phyloP scores from a whole-genome alignment of 1,140 invertebrate species.

The Plutomurus gul region DNA sequence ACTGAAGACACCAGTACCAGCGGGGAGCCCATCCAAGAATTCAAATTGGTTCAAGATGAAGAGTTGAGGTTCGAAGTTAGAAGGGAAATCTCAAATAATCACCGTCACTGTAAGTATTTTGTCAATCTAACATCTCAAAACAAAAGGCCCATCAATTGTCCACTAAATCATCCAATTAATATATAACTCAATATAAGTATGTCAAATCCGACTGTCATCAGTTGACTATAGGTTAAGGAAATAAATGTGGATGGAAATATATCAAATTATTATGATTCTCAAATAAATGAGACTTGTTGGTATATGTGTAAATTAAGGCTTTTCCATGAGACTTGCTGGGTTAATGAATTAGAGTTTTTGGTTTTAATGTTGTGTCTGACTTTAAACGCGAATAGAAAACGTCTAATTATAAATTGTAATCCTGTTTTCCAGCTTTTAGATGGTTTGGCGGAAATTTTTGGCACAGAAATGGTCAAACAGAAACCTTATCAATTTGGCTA shows the following conservation, averaged over 20 bases:
- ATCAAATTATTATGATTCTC: too few relatives aligned
- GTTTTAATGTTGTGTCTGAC: too few relatives aligned
- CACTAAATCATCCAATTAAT: too few relatives aligned
- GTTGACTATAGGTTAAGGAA: neutral
- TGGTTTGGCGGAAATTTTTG: constrained; percentile 94
- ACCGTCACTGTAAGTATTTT: constrained; percentile 75
- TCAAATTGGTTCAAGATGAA: constrained; percentile 82
- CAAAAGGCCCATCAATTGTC: too few relatives aligned
- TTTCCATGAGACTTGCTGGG: too few relatives aligned
- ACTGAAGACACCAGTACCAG: neutral
- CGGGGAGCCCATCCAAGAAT: constrained; percentile 67
- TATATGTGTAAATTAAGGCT: too few relatives aligned
- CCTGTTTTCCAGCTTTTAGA: constrained; percentile 68
- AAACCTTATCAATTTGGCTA: constrained; percentile 88
- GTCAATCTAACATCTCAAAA: neutral
- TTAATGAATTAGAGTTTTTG: too few relatives aligned
- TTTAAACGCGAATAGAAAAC: too few relatives aligned
- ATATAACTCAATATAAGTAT: neutral
- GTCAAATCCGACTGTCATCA: neutral
- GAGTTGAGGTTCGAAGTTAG: constrained; percentile 93
- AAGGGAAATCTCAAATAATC: constrained; percentile 83
- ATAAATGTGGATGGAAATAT: constrained; percentile 31
- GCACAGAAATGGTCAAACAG: constrained; percentile 91
- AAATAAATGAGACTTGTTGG: too few relatives aligned
- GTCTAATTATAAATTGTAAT: constrained; percentile 26